phyloP scores from a whole-genome alignment of 2,113 vertebrate genomes.

The Clarias batrachus region DNA sequence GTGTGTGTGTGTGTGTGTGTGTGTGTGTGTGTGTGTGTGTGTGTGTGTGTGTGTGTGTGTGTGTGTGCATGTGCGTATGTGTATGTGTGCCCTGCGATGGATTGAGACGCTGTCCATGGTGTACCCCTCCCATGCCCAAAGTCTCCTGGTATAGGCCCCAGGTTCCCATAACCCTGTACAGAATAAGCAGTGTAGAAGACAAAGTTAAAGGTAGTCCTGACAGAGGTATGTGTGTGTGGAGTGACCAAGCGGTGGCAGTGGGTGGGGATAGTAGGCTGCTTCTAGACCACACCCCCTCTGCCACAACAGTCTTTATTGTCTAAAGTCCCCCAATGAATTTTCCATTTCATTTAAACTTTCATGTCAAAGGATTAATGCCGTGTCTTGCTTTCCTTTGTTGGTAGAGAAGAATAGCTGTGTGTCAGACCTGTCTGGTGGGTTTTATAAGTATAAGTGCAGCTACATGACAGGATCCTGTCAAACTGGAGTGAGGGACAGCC shows the following conservation, averaged over 20 bases:
- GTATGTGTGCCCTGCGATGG: no score
- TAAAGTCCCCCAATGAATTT: neutral
- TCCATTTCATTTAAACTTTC: neutral
- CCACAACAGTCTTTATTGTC: neutral
- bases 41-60: no score
- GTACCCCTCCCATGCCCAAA: no score
- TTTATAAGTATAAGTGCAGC: slow-evolving; percentile 25
- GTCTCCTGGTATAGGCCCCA: no score
- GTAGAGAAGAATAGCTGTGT: neutral
- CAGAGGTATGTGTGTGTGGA: neutral
- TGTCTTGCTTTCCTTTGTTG: neutral
- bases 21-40: no score
- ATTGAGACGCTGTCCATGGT: no score
- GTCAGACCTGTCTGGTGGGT: slow-evolving; percentile 50
- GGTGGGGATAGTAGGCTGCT: neutral
- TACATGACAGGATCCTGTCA: neutral
- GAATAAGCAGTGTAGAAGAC: neutral
- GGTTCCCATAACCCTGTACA: no score
- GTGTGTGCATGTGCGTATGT: no score
- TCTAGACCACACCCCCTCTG: neutral
- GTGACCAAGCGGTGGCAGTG: neutral
- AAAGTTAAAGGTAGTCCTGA: neutral
- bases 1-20: no score
- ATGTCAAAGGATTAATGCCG: neutral
- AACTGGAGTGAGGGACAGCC: neutral